phyloP scores from a whole-genome alignment of 2,888 invertebrate genomes.

The Elgonia sp. region DNA sequence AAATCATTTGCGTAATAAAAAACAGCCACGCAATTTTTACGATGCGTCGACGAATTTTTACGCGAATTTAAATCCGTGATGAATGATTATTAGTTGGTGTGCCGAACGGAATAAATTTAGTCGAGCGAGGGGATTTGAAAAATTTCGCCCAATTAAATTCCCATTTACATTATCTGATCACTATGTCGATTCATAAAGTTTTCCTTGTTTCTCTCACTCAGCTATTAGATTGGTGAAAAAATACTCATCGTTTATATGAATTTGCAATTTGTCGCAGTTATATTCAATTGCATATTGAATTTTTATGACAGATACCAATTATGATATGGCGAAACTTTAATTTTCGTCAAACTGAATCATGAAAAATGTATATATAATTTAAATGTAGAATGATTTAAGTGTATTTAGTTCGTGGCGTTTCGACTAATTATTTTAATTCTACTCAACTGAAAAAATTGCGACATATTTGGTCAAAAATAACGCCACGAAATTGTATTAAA shows the following conservation, averaged over 20 bases:
- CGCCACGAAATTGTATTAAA: slow-evolving; percentile 22
- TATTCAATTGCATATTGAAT: neutral
- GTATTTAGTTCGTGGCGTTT: neutral
- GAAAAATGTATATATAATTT: neutral
- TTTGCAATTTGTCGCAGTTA: neutral
- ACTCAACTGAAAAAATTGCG: neutral
- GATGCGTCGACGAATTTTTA: slow-evolving; percentile 10
- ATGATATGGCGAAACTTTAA: neutral
- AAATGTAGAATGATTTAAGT: neutral
- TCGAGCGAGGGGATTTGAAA: neutral
- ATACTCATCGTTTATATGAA: neutral
- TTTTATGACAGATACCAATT: neutral
- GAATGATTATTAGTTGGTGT: slow-evolving; percentile 5
- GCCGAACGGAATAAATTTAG: neutral
- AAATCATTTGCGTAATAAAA: slow-evolving; percentile 83
- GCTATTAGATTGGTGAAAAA: neutral
- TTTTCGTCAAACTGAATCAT: neutral
- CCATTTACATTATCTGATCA: slow-evolving; percentile 6
- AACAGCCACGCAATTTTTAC: slow-evolving; percentile 38
- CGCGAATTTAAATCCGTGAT: neutral
- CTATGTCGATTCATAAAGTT: neutral
- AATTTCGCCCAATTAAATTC: neutral
- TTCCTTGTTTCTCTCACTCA: neutral
- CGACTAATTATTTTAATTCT: slow-evolving; percentile 4
- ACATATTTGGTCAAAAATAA: neutral